These are phyloP conservation scores for Chionoecetes opilio DNA, from an alignment of 1,140 invertebrate genomes.

Conservation along the genomic window DNA sequence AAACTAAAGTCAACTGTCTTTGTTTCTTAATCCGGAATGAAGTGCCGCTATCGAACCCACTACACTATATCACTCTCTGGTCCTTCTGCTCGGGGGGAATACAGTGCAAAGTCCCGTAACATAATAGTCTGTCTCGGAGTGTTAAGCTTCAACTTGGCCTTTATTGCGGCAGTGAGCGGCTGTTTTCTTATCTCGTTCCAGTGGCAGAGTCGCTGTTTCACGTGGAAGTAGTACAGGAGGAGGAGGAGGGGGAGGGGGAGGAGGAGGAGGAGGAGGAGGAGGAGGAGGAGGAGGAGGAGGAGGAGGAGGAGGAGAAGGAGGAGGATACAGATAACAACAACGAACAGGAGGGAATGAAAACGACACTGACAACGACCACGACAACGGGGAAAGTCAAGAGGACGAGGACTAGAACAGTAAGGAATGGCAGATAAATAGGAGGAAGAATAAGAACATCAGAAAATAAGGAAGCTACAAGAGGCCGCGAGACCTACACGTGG, in stretches of 20 bases:
- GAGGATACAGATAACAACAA: too few species aligned
- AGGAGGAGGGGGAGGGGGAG: neutral
- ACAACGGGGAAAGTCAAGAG: too few species aligned
- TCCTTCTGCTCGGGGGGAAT: neutral
- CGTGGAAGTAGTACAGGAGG: neutral
- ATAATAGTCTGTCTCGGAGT: neutral
- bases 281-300: neutral
- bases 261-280: neutral
- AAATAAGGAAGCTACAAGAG: too few species aligned
- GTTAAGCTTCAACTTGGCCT: neutral
- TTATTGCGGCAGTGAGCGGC: neutral
- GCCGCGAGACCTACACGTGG: too few species aligned
- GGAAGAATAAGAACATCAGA: too few species aligned
- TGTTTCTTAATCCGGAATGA: neutral
- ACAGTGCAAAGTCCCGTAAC: neutral
- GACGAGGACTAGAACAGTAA: too few species aligned
- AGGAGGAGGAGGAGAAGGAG: neutral
- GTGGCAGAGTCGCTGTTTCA: conserved; percentile 24
- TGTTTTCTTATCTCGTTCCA: neutral
- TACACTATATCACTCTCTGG: neutral
- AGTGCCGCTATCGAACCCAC: neutral
- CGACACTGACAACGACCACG: too few species aligned
- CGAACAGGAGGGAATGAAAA: too few species aligned
- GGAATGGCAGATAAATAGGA: neutral
- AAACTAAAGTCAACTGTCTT: neutral